These are phyloP conservation scores for Diadromus collaris DNA, from an alignment of 2,888 invertebrate genomes.

Conservation along the genomic window DNA sequence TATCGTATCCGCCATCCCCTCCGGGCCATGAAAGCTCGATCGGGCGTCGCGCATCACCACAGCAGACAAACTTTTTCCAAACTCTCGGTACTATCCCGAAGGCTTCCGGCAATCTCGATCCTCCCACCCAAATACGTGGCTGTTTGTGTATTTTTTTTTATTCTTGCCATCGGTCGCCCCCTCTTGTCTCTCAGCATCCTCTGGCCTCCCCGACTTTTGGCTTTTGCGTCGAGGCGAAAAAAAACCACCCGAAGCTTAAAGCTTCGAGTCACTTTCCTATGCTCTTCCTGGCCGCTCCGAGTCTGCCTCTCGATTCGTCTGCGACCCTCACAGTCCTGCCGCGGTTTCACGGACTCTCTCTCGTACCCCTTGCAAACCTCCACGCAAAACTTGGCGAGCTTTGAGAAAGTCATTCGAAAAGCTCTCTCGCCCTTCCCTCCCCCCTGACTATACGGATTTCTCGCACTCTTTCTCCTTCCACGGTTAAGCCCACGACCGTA, in stretches of 20 bases:
- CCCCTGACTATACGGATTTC: constrained; percentile 53
- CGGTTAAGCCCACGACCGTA: constrained; percentile 62
- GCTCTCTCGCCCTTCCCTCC: constrained; percentile 61
- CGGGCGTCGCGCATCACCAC: constrained; percentile 52
- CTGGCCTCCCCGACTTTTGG: constrained; percentile 1
- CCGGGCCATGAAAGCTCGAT: constrained; percentile 50
- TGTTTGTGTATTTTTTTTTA: constrained; percentile 51
- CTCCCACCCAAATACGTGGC: constrained; percentile 49
- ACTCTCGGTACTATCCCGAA: constrained; percentile 30
- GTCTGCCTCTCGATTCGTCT: constrained; percentile 25
- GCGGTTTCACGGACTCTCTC: constrained; percentile 37
- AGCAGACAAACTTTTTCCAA: constrained; percentile 51
- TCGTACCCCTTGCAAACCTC: background rate
- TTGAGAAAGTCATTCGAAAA: constrained; percentile 74
- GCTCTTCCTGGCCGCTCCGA: constrained; percentile 1
- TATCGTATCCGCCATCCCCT: constrained; percentile 10
- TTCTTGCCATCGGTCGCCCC: constrained; percentile 27
- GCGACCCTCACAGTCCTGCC: constrained; percentile 25
- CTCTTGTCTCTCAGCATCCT: background rate
- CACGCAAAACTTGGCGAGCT: constrained; percentile 51
- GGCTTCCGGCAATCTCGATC: constrained; percentile 51
- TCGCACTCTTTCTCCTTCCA: constrained; percentile 58
- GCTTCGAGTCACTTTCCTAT: constrained; percentile 28
- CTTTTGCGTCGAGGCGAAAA: constrained; percentile 37
- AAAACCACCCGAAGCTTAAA: constrained; percentile 40